Base-by-base conservation (phyloP, 2,113 vertebrate genomes). In the Australoheros scitulus region DNA sequence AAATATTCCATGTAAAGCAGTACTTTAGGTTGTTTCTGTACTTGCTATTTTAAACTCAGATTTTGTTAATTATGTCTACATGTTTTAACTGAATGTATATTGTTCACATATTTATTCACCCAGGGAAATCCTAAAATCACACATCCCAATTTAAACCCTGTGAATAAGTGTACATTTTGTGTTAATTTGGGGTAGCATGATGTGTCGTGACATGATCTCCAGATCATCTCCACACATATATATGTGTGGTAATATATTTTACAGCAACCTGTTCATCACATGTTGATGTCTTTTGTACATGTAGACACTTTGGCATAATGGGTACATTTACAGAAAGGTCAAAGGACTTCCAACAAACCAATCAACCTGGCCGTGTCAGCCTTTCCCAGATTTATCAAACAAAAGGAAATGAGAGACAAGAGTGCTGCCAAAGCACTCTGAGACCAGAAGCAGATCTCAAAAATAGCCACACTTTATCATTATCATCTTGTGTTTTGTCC, bases 381-480 rank as follows among this genome's bases (percentile, higher is more conserved):
- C 7, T 50, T 3, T 6, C 79, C 78, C 70, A 7, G 1, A n/a
- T 76, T 3, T 77, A 84, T 87, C 90, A 79, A 57, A 63, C 41
- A 58, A 55, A 86, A 72, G 78, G 55, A 80, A 43, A 76, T 7
- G 55, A 79, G 60, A 56, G 59, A 55, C 77, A 5, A 32, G 34
- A 57, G 50, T 0, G 11, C 50, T 41, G 26, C 38, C 6, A 32
- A 57, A 32, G 65, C 38, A 32, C 77, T 24, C 57, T 24, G 11
- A 34, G 43, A 47, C 80, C 82, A 76, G 75, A 61, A 77, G 61
- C 43, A 3, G 5, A 43, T 50, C 58, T 79, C 50, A 50, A 70
- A 89, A 94, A 89, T 91, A 87, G 80, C 86, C 76, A 5, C 86
- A 85, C 72, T 78, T 80, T 76, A 82, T 93, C 87, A 90, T 93